A percentile compares a stretch with the other conserved stretches of the same genome.
Evolutionary conservation across 2,113 vertebrate species (phyloP).

Genomic region (Hiodon alosoides): DNA sequence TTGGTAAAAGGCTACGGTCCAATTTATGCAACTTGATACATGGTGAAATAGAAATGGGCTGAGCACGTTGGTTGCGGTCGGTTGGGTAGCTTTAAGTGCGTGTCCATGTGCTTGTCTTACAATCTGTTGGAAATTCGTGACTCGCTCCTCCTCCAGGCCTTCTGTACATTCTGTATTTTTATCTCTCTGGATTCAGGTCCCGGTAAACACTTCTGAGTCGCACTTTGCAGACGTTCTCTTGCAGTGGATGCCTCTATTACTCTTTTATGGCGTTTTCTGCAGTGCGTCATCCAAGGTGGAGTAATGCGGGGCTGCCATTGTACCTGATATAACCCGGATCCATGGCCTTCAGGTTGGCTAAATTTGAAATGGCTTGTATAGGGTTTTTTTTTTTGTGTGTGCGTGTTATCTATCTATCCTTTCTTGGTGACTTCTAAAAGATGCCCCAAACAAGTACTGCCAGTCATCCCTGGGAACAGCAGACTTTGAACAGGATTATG

Average conservation of each 20-base stretch:
- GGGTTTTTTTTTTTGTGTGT: neutral
- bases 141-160: slow-evolving; percentile 31
- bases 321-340: no score
- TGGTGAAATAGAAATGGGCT: neutral
- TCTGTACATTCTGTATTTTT: slow-evolving; percentile 29
- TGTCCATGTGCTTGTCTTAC: slow-evolving; percentile 12
- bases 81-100: slow-evolving; percentile 1
- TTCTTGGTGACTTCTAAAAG: neutral
- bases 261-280: neutral
- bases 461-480: neutral
- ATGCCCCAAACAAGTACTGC: neutral
- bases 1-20: slow-evolving; percentile 3
- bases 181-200: slow-evolving; percentile 11
- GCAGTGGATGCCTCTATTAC: neutral
- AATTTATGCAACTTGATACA: slow-evolving; percentile 4
- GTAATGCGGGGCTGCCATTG: no score
- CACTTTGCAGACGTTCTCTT: slow-evolving; percentile 12
- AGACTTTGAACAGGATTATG: slow-evolving; percentile 1
- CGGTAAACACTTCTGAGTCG: slow-evolving; percentile 4
- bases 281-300: neutral
- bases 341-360: no score
- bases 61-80: neutral
- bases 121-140: slow-evolving; percentile 22
- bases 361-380: no score
- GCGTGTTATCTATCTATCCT: neutral